Evolutionary conservation across 1,140 invertebrate genomes (phyloP).

Genomic region (Halictus rubicundus): DNA sequence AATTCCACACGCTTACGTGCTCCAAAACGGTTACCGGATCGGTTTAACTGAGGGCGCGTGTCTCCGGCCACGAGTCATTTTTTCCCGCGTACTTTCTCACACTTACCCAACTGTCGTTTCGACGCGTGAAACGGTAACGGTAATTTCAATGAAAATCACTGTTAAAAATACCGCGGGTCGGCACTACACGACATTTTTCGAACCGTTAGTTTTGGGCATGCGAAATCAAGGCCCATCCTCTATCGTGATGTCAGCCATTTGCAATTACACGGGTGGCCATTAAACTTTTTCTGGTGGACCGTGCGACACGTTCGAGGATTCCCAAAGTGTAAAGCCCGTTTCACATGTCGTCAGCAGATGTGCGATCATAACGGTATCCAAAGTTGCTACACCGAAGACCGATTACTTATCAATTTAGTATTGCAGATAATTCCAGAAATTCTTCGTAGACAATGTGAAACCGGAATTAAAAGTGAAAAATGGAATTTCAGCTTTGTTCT

Average conservation of each 20-base stretch:
- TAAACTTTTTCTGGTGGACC: constrained; percentile 32
- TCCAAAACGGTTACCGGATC: constrained; percentile 59
- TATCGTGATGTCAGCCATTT: constrained; percentile 68
- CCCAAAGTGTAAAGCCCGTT: neutral
- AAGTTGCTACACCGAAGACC: too few species aligned
- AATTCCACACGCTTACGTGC: constrained; percentile 33
- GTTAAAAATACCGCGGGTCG: constrained; percentile 34
- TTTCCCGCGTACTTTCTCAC: constrained; percentile 55
- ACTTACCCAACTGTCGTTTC: constrained; percentile 28
- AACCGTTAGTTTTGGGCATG: constrained; percentile 37
- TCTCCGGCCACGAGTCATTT: constrained; percentile 46
- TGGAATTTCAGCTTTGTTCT: too few species aligned
- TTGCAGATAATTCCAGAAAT: too few species aligned
- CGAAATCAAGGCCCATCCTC: constrained; percentile 50
- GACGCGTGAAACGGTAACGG: constrained; percentile 16
- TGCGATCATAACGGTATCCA: neutral
- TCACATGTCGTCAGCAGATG: neutral
- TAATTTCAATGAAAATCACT: constrained; percentile 9
- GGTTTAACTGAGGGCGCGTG: constrained; percentile 55
- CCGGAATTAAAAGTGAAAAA: too few species aligned
- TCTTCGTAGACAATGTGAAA: too few species aligned
- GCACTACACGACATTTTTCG: constrained; percentile 49
- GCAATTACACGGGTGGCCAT: constrained; percentile 52
- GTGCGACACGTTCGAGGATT: neutral
- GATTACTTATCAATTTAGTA: too few species aligned